These are phyloP conservation scores for Rhadina sibilatrix DNA, from an alignment of 2,113 vertebrate genomes.

Conservation along the genomic window DNA sequence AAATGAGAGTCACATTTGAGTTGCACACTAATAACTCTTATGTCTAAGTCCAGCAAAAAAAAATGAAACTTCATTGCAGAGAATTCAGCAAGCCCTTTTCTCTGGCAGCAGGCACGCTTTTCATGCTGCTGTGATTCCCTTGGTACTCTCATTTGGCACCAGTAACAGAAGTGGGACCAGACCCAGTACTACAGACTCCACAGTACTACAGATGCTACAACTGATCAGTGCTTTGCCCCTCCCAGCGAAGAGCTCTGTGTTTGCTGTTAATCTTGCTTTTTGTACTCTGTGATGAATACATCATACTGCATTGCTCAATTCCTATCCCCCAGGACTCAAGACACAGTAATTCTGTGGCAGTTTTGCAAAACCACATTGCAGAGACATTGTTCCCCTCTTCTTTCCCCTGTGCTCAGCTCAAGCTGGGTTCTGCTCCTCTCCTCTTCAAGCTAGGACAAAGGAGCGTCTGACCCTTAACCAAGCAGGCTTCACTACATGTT, in stretches of 20 bases:
- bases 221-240: background rate
- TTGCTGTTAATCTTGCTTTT: conserved; percentile 35
- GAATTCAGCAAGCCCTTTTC: background rate
- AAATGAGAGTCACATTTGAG: background rate
- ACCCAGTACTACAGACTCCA: background rate
- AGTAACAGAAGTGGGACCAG: background rate
- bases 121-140: background rate
- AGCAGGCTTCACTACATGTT: background rate
- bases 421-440: background rate
- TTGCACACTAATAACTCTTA: background rate
- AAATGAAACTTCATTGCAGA: background rate
- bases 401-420: background rate
- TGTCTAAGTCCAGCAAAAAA: background rate
- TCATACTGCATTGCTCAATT: background rate
- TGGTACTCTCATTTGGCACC: background rate
- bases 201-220: background rate
- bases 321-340: background rate
- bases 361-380: conserved; percentile 24
- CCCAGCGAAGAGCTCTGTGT: background rate
- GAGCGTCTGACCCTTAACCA: background rate
- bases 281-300: background rate
- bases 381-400: background rate
- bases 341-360: background rate
- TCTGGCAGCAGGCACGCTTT: background rate
- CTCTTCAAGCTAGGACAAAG: background rate